Percentiles rank a stretch among this genome's conserved stretches.
phyloP scores from a whole-genome alignment of 2,113 vertebrate species.

The Syrrhaptes paradoxus region DNA sequence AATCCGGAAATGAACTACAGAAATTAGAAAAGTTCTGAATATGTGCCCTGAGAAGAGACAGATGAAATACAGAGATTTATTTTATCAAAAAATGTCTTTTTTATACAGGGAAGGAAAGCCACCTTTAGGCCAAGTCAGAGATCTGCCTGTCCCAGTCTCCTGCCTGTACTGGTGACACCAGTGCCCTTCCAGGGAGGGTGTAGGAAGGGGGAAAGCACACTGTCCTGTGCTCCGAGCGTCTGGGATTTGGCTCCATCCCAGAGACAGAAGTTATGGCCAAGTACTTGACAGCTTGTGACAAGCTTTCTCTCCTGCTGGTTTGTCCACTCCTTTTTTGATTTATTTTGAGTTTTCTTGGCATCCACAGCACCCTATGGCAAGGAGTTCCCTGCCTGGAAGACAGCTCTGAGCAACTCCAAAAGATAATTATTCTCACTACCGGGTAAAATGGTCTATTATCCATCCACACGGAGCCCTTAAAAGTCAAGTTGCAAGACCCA shows the following conservation, averaged over 20 bases:
- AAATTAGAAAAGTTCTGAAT: background rate
- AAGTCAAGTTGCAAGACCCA: background rate
- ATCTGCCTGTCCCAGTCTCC: background rate
- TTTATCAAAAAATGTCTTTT: background rate
- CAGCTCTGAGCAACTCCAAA: background rate
- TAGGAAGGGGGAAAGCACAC: background rate
- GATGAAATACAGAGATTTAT: background rate
- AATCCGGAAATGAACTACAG: background rate
- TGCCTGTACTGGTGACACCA: background rate
- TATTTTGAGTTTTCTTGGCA: background rate
- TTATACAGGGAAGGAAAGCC: background rate
- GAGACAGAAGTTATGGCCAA: background rate
- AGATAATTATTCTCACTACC: background rate
- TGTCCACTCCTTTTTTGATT: background rate
- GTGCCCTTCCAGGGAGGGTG: background rate
- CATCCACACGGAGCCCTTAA: background rate
- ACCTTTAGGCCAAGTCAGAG: background rate
- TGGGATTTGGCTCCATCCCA: background rate
- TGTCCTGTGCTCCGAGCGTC: fast-evolving
- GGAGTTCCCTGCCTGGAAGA: background rate
- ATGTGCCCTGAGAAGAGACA: background rate
- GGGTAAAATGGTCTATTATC: background rate
- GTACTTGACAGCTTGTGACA: background rate
- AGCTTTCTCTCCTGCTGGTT: background rate
- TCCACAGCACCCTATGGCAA: background rate